Base-by-base conservation (phyloP, 2,888 invertebrate genomes). In the Epistrophe grossulariae region DNA sequence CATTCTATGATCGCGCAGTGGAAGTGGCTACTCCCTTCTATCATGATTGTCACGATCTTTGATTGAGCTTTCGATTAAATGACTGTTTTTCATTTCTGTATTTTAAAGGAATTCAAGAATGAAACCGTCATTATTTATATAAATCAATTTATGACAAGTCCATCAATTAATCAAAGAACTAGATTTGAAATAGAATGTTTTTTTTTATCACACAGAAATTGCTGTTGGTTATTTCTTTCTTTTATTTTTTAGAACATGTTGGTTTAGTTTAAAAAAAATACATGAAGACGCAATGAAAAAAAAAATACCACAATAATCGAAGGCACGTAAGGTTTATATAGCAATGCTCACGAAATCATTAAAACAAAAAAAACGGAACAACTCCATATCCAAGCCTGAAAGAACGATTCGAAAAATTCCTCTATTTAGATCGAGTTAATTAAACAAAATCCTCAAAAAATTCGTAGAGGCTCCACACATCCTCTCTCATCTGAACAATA, bases 341-440 rank as follows among this genome's bases (percentile, higher is more conserved):
- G 0, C 13, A 19, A 6, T 19, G 1, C 19, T 62, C 43, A 43
- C 64, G 45, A 45, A 64, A 28, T 17, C 31, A 66, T 35, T 35
- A 3, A 35, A 45, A 11, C n/a, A n/a, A n/a, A 43, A 17, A 43
- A 31, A 19, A 24, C 15, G 10, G 17, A 66, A 48, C 64, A 45
- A 31, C 64, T 64, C 28, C 45, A 66, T 48, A 35, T 48, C 45
- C 43, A 48, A 24, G 24, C 24, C 24, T 24, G 31, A 48, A 48
- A 48, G 17, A 50, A 50, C 35, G 17, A 70, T 43, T n/a, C 11
- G 7, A 68, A 45, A 84, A 71, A 80, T 80, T 77, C 74, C 71
- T 64, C 24, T 48, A 72, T 78, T 73, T 62, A 78, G 81, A 70
- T 73, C 48, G 81, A 85, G 81, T 78, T 85, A 78, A 85, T 85